Conservation (phyloP, 2,888 invertebrate species). For the Pterobdella sp. region DNA sequence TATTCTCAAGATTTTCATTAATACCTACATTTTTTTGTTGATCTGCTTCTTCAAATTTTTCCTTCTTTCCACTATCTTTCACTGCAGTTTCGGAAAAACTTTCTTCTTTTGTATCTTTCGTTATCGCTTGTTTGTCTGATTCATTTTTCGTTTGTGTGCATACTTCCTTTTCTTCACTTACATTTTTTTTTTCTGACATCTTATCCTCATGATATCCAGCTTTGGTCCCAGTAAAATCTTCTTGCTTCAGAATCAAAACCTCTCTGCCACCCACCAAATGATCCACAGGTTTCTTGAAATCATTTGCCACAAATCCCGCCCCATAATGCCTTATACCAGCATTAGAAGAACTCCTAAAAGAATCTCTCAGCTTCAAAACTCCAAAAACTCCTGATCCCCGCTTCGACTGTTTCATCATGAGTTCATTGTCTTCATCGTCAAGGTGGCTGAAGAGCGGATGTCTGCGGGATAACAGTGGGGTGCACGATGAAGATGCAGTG, state of each 20-base stretch:
- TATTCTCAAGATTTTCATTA: not conserved
- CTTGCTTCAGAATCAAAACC: not conserved
- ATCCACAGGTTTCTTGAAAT: not conserved
- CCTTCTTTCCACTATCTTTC: not conserved
- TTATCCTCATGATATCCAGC: not conserved
- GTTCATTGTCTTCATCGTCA: not conserved
- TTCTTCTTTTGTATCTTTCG: too few species aligned
- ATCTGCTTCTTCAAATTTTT: not conserved
- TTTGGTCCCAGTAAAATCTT: not conserved
- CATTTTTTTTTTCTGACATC: not conserved
- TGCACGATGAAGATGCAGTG: not conserved
- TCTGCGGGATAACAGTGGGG: slow-evolving; percentile 9
- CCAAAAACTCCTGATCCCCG: slow-evolving; percentile 13
- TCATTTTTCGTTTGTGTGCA: not conserved
- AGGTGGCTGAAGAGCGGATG: not conserved
- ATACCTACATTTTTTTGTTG: not conserved
- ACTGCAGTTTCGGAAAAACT: not conserved
- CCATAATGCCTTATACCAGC: not conserved
- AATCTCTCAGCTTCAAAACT: slow-evolving; percentile 7
- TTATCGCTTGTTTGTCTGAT: not conserved
- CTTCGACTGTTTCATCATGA: slow-evolving; percentile 6
- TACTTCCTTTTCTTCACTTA: not conserved
- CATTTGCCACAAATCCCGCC: not conserved
- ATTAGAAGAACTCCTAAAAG: not conserved
- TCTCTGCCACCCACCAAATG: not conserved